Evolutionary conservation across 2,888 invertebrate species (phyloP), one percentile per base, ranked within the genome.

Genomic region (Pedicia rivosa): DNA sequence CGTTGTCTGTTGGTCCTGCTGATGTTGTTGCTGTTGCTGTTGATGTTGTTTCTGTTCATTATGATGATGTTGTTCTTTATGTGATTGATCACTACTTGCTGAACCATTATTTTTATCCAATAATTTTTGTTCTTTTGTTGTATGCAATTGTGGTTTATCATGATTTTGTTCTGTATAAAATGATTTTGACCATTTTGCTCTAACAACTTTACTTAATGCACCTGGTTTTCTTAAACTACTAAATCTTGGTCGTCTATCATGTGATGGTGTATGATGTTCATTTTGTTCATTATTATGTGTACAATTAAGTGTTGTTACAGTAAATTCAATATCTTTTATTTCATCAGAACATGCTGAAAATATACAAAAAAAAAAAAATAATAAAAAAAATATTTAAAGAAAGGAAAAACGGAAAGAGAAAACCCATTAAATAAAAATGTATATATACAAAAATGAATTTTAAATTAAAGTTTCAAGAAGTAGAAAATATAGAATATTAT

Each of bases 311-410:
- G 86, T 88, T 16, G 81, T 81, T n/a, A 87, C 81, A 1, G 84
- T 86, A 45, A 88, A 71, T 56, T 87, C 86, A 43, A 88, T 80
- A 55, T 86, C 87, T 57, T 83, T 81, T 25, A 82, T 79, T 44
- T 82, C 79, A 50, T 79, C 79, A 37, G 75, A 74, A 31, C 75
- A 72, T 44, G 77, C 81, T 74, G 62, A 3, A 64, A 65, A 10
- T 64, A 65, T n/a, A 33, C 2, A 14, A 33, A 29, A 6, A 22
- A 31, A 33, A 35, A 8, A n/a, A n/a, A n/a, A n/a, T n/a, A n/a
- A n/a, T n/a, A n/a, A n/a, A n/a, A n/a, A n/a, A n/a, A n/a, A n/a
- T n/a, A n/a, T n/a, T n/a, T n/a, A n/a, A n/a, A n/a, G n/a, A n/a
- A n/a, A n/a, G n/a, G n/a, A n/a, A n/a, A n/a, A n/a, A n/a, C n/a